These are phyloP conservation scores for Nomada ruficornis DNA, from an alignment of 2,888 invertebrate species.

Conservation along the genomic window DNA sequence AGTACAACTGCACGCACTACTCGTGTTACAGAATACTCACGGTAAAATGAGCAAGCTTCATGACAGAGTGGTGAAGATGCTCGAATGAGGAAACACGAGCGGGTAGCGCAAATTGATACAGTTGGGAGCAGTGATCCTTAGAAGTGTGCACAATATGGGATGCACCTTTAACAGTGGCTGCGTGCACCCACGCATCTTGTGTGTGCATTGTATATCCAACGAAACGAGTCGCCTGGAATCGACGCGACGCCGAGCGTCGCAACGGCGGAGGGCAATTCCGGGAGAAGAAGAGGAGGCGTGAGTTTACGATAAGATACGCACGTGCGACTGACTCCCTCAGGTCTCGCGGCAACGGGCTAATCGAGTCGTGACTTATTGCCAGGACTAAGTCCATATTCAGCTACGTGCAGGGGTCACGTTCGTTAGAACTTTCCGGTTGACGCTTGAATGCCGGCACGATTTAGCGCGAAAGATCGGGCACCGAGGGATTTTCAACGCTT, in stretches of 20 bases:
- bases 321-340: slow-evolving; percentile 50
- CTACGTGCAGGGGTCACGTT: slow-evolving; percentile 28
- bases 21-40: no score
- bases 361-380: slow-evolving; percentile 69
- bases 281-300: slow-evolving; percentile 70
- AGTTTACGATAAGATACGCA: slow-evolving; percentile 70
- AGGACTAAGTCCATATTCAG: slow-evolving; percentile 43
- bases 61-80: neutral
- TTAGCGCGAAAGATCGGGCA: slow-evolving; percentile 8
- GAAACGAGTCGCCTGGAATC: slow-evolving; percentile 47
- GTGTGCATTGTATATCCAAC: slow-evolving; percentile 15
- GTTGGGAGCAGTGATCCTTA: slow-evolving; percentile 62
- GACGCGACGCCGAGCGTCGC: neutral
- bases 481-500: slow-evolving; percentile 21
- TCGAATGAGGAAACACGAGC: slow-evolving; percentile 4
- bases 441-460: slow-evolving; percentile 22
- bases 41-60: no score
- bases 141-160: slow-evolving; percentile 63
- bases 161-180: slow-evolving; percentile 63
- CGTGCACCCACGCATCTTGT: slow-evolving; percentile 62
- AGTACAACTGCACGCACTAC: no score
- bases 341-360: slow-evolving; percentile 58
- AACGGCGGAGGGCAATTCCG: slow-evolving; percentile 58
- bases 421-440: slow-evolving; percentile 44
- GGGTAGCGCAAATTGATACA: slow-evolving; percentile 65